Conservation (phyloP, 2,797 vertebrate species). For the Sebastes cheni region DNA sequence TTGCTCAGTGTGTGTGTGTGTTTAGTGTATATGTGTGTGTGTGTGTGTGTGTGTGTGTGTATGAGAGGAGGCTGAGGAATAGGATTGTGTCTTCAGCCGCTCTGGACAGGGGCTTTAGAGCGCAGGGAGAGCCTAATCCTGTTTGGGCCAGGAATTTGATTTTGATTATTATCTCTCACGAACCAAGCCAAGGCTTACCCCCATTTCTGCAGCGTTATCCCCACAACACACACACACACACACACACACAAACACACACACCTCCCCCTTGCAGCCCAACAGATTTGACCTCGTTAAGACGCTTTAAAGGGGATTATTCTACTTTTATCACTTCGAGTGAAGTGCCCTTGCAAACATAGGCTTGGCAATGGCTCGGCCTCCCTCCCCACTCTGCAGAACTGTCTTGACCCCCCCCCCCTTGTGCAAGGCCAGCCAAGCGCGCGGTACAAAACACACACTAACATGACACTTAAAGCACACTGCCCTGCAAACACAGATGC, state of each 20-base stretch:
- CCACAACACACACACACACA: conserved; percentile 49
- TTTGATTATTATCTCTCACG: conserved; percentile 83
- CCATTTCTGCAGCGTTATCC: conserved; percentile 71
- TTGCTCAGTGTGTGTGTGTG: conserved; percentile 30
- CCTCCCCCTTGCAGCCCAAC: conserved; percentile 56
- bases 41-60: conserved; percentile 16
- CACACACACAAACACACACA: conserved; percentile 9
- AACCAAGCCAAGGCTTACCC: conserved; percentile 77
- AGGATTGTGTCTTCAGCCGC: conserved; percentile 77
- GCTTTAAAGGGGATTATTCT: conserved; percentile 82
- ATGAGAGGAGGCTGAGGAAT: conserved; percentile 60
- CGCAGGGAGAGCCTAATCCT: conserved; percentile 77
- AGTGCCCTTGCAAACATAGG: conserved; percentile 78
- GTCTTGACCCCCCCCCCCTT: conserved; percentile 54
- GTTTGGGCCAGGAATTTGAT: conserved; percentile 83
- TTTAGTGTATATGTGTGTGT: conserved; percentile 13
- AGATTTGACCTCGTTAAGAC: conserved; percentile 83
- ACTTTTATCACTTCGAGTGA: conserved; percentile 82
- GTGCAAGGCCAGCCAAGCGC: conserved; percentile 53
- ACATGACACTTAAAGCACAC: conserved; percentile 49
- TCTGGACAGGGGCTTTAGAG: conserved; percentile 76
- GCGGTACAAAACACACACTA: conserved; percentile 62
- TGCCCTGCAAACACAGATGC: conserved; percentile 44
- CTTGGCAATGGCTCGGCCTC: conserved; percentile 62
- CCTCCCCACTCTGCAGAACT: conserved; percentile 55